These are phyloP conservation scores for Drosophila ananassae DNA, from an alignment of 1,140 invertebrate species.

Conservation along the genomic window DNA sequence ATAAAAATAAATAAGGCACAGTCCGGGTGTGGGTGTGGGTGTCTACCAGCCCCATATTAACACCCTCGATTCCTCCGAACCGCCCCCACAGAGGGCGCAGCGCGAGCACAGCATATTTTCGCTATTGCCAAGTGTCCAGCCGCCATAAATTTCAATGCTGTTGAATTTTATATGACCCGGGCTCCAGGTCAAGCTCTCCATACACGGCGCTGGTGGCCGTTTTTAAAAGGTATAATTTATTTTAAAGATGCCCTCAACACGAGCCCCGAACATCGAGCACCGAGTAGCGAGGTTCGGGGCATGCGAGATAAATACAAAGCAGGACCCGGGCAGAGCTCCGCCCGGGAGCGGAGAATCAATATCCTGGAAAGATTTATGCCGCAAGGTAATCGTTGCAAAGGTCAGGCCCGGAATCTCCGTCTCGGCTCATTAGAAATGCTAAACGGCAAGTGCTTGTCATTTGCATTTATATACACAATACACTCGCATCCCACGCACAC, in stretches of 20 bases:
- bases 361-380: slow-evolving; percentile 71
- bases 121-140: slow-evolving; percentile 73
- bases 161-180: slow-evolving; percentile 73
- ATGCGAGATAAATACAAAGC: slow-evolving; percentile 17
- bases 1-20: slow-evolving; percentile 80
- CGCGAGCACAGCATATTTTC: slow-evolving; percentile 66
- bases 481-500: slow-evolving; percentile 1
- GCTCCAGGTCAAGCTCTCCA: slow-evolving; percentile 33
- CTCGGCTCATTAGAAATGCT: slow-evolving; percentile 75
- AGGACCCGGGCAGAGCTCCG: neutral
- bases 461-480: slow-evolving; percentile 60
- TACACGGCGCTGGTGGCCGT: slow-evolving; percentile 38
- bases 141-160: slow-evolving; percentile 81
- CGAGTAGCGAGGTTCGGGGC: neutral
- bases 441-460: slow-evolving; percentile 76
- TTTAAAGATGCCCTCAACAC: slow-evolving; percentile 74
- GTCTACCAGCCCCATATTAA: slow-evolving; percentile 59
- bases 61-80: slow-evolving; percentile 30
- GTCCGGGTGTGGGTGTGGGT: neutral
- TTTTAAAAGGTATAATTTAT: slow-evolving; percentile 81
- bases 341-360: slow-evolving; percentile 61
- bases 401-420: slow-evolving; percentile 57
- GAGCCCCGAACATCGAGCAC: neutral
- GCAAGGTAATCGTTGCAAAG: slow-evolving; percentile 75
- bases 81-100: slow-evolving; percentile 14